Evolutionary conservation across 2,888 invertebrate genomes (phyloP).

Genomic region (Syritta pipiens): DNA sequence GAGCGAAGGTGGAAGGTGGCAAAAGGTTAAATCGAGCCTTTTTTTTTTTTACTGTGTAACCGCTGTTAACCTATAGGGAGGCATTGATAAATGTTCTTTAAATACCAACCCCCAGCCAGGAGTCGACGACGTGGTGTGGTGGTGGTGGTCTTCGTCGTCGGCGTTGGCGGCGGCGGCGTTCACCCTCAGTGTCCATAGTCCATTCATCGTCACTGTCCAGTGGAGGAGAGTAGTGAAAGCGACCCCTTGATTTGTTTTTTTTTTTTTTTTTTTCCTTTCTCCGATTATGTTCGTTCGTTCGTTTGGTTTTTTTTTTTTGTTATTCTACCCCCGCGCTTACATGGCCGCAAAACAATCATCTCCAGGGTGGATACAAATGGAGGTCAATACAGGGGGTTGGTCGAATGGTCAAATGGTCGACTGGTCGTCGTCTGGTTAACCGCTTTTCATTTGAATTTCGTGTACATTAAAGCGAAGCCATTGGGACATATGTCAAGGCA

Average conservation of each 20-base stretch:
- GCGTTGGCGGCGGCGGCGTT: conserved; percentile 34
- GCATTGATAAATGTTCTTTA: conserved; percentile 69
- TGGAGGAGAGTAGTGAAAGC: conserved; percentile 53
- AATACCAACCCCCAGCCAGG: conserved; percentile 59
- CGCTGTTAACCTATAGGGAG: conserved; percentile 68
- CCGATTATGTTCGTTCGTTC: conserved; percentile 44
- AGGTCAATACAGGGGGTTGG: conserved; percentile 66
- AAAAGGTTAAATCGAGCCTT: conserved; percentile 69
- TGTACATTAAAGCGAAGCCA: conserved; percentile 60
- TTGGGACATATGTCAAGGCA: conserved; percentile 65
- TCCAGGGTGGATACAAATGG: conserved; percentile 68
- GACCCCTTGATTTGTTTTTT: conserved; percentile 62
- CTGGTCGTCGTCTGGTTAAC: conserved; percentile 61
- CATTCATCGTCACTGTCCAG: conserved; percentile 65
- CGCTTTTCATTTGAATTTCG: conserved; percentile 68
- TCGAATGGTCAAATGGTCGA: conserved; percentile 36
- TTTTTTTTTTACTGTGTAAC: conserved; percentile 61
- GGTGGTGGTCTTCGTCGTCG: conserved; percentile 12
- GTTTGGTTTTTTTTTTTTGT: conserved; percentile 21
- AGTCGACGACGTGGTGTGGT: not conserved
- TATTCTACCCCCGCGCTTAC: conserved; percentile 63
- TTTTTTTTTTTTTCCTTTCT: conserved; percentile 52
- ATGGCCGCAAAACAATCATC: conserved; percentile 69
- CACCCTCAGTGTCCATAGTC: conserved; percentile 58
- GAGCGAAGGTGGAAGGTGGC: conserved; percentile 58